Conservation (phyloP, 2,113 vertebrate genomes). For the Hippopotamus amphibius region DNA sequence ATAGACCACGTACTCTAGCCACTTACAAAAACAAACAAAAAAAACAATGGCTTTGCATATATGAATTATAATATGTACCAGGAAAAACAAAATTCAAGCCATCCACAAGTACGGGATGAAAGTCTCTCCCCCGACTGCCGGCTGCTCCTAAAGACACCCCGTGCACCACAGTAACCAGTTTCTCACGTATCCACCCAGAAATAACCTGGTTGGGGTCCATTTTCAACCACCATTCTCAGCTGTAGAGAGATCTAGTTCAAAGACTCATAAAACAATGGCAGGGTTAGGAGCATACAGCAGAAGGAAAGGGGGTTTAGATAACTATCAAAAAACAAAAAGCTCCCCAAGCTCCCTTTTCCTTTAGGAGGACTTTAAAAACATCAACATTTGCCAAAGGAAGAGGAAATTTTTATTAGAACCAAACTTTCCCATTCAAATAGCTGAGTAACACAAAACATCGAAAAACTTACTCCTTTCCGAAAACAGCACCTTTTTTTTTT, state of each 20-base stretch:
- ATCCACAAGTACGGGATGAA: not conserved
- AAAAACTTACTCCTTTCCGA: constrained; percentile 40
- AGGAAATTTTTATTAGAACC: constrained; percentile 78
- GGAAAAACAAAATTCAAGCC: not conserved
- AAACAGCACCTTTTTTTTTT: constrained; percentile 34
- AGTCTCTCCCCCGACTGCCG: not conserved
- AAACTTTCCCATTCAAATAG: constrained; percentile 72
- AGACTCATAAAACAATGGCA: constrained; percentile 73
- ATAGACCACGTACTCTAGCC: not conserved
- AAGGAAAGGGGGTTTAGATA: constrained; percentile 72
- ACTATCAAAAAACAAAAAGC: constrained; percentile 65
- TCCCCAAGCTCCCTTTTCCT: constrained; percentile 69
- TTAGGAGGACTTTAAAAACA: constrained; percentile 75
- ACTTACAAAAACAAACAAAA: not conserved
- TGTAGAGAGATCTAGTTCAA: constrained; percentile 65
- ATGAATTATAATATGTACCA: not conserved
- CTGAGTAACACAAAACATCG: constrained; percentile 52
- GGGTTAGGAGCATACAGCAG: not conserved
- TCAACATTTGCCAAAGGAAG: constrained; percentile 77
- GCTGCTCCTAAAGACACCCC: not conserved
- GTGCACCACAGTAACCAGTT: not conserved
- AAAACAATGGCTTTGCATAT: not conserved
- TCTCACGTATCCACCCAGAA: not conserved
- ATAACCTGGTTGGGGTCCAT: constrained; percentile 39
- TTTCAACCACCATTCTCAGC: constrained; percentile 22